These are phyloP conservation scores for Carduelis carduelis DNA, from an alignment of 2,797 vertebrate species.

Conservation along the genomic window DNA sequence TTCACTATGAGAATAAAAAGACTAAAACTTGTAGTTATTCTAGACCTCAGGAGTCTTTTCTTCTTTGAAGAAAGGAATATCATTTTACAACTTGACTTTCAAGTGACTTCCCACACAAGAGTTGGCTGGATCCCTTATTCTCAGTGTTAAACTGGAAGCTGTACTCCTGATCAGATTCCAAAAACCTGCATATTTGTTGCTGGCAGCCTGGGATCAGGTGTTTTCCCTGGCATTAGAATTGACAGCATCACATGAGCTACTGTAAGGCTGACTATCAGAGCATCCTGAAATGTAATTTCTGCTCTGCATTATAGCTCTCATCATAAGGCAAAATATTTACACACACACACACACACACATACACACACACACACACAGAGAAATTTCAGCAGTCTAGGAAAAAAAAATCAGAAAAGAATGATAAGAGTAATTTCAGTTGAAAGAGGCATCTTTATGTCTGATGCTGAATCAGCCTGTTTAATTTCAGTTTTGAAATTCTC, in stretches of 20 bases:
- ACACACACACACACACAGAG: rapidly evolving
- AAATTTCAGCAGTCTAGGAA: background rate
- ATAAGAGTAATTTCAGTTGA: background rate
- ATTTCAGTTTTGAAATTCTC: background rate
- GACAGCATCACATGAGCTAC: background rate
- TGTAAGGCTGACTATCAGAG: background rate
- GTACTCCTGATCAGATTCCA: background rate
- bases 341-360: background rate
- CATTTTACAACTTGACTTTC: background rate
- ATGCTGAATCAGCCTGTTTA: background rate
- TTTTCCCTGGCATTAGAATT: background rate
- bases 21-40: background rate
- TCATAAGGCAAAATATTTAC: background rate
- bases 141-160: background rate
- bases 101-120: background rate
- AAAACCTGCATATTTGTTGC: background rate
- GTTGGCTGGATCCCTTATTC: background rate
- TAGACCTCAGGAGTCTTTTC: background rate
- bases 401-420: background rate
- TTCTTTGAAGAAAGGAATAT: background rate
- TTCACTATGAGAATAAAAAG: background rate
- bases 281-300: background rate
- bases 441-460: background rate
- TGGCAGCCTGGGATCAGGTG: background rate
- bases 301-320: background rate